Conservation (phyloP, 2,888 invertebrate genomes). For the Pharmacophagus antenor region DNA sequence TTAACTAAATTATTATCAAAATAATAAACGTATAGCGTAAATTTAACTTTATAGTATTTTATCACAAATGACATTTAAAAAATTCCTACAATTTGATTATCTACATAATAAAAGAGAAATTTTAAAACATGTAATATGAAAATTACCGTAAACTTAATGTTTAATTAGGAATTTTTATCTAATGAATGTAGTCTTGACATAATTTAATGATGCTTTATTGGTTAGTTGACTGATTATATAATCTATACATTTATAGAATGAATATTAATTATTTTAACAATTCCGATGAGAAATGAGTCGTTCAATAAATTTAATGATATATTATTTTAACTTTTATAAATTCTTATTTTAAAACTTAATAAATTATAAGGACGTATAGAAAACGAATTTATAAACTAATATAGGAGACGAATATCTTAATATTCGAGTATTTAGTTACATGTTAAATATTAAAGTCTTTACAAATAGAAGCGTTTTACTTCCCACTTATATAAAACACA, state of each 20-base stretch:
- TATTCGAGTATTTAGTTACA: conserved; percentile 22
- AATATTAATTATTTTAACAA: neutral
- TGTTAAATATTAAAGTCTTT: conserved; percentile 13
- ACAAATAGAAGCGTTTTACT: conserved; percentile 54
- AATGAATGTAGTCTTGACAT: neutral
- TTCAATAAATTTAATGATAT: neutral
- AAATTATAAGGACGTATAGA: neutral
- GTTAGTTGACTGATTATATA: neutral
- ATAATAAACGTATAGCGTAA: neutral
- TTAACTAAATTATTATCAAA: too few relatives aligned
- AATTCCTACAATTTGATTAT: neutral
- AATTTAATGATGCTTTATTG: too few relatives aligned
- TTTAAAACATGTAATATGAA: neutral
- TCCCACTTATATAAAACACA: conserved; percentile 41
- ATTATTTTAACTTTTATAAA: neutral
- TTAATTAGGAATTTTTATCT: neutral
- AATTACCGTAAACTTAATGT: neutral
- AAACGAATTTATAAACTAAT: neutral
- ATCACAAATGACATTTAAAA: neutral
- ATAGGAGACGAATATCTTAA: neutral
- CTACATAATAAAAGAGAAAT: neutral
- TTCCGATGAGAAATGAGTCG: neutral
- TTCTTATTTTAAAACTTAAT: neutral
- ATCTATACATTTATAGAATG: neutral
- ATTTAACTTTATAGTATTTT: neutral